Base-by-base conservation (phyloP, 1,140 invertebrate genomes). In the Drosophila mayri region DNA sequence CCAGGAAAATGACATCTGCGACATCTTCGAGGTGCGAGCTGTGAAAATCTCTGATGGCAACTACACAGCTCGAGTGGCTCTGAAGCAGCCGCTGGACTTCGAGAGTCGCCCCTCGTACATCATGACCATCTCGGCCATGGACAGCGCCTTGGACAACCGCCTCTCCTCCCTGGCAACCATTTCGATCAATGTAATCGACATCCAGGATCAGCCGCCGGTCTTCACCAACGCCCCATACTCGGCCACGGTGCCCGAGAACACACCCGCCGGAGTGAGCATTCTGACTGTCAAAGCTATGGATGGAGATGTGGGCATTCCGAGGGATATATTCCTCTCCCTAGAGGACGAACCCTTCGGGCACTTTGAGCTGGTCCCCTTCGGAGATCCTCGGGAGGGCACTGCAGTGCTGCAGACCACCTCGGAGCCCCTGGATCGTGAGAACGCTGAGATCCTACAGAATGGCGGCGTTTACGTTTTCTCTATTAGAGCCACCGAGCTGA, bases 221-320 rank as follows among this genome's bases (percentile, higher is more conserved):
- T 97, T 97, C 79, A 83, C 96, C 1, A 96, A 96, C 81, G 95
- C 95, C 2, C 96, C 96, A 0, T 97, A 96, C 79, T 96, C 96
- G 1, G 95, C 96, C 3, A 95, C 95, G 1, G 93, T 97, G 12
- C 93, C 95, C 3, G 97, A 97, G 90, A 97, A 96, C 76, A 96
- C 95, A 0, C 93, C 94, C 6, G 93, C 86, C 0, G 94, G 94
- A 18, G 93, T 94, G 3, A 94, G 93, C 37, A 95, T 97, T 63
- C 86, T 97, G 73, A 95, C 95, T 1, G 94, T 97, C 1, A 93
- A 94, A 61, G 96, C 96, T 0, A 94, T 95, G 49, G 97, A 97
- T 82, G 96, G 96, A 3, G 97, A 97, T 80, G 95, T 95, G 2
- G 96, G 96, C 0, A 94, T 96, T 57, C 95, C 96, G 0, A 93